phyloP scores from a whole-genome alignment of 2,797 vertebrate genomes.

The Pipistrellus nathusii region DNA sequence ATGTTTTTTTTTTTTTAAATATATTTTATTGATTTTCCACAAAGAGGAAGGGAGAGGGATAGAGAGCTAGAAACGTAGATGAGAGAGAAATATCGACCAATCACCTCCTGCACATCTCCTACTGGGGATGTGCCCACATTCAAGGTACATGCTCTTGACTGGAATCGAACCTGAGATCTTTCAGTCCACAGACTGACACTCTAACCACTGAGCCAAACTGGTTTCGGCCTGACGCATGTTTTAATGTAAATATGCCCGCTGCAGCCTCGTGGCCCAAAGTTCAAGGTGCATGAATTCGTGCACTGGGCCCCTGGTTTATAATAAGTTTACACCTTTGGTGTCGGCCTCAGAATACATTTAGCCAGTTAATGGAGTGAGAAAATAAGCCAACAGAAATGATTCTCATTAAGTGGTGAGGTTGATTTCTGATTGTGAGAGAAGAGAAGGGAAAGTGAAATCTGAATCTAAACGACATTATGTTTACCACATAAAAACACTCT shows the following conservation, averaged over 20 bases:
- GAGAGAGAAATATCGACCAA: too few relatives aligned
- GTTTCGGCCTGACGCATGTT: background rate
- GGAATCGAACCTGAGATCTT: too few relatives aligned
- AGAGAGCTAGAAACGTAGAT: too few relatives aligned
- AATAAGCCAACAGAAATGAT: background rate
- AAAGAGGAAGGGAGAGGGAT: too few relatives aligned
- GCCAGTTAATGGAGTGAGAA: constrained; percentile 24
- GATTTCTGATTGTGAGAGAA: background rate
- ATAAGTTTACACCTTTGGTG: constrained; percentile 14
- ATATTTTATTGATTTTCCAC: too few relatives aligned
- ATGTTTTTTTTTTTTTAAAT: background rate
- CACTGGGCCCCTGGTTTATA: background rate
- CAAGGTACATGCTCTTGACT: too few relatives aligned
- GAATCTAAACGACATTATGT: background rate
- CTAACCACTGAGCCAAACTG: too few relatives aligned
- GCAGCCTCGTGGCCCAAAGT: too few relatives aligned
- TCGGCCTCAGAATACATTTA: background rate
- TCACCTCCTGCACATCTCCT: too few relatives aligned
- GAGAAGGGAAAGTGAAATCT: background rate
- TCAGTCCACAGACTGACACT: too few relatives aligned
- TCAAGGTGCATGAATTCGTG: too few relatives aligned
- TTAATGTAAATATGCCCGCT: background rate
- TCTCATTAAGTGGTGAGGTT: background rate
- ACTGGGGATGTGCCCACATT: too few relatives aligned
- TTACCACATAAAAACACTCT: background rate